These are phyloP conservation scores for Whitmania pigra DNA, from an alignment of 1,140 invertebrate genomes.

Conservation along the genomic window DNA sequence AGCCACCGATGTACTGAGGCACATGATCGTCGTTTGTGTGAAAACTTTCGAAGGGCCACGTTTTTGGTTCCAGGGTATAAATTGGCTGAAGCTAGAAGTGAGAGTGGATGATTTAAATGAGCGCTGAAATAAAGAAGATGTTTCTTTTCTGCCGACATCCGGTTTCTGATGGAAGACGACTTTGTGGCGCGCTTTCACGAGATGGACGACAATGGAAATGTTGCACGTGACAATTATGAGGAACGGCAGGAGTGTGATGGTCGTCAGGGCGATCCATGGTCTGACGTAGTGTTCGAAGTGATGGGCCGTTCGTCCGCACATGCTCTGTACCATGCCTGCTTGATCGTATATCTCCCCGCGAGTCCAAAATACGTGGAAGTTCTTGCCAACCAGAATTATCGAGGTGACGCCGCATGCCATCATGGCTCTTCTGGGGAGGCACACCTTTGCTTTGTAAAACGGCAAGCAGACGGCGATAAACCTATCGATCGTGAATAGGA, in stretches of 20 bases:
- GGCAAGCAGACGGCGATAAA: conserved; percentile 28
- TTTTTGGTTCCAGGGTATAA: neutral
- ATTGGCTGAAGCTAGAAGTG: neutral
- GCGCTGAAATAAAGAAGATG: neutral
- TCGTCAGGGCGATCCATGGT: conserved; percentile 22
- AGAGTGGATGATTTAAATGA: too few species aligned
- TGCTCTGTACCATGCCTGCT: neutral
- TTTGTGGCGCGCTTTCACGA: conserved; percentile 14
- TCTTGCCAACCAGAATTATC: conserved; percentile 2
- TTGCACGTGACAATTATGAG: conserved; percentile 20
- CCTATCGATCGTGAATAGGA: conserved; percentile 28
- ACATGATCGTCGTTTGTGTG: conserved; percentile 24
- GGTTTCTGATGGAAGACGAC: neutral
- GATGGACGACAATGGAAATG: conserved; percentile 17
- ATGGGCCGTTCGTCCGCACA: neutral
- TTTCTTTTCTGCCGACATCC: neutral
- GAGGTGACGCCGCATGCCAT: neutral
- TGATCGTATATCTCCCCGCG: conserved; percentile 7
- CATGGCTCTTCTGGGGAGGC: conserved; percentile 13
- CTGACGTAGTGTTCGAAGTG: conserved; percentile 23
- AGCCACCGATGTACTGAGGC: conserved; percentile 24
- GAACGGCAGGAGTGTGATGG: conserved; percentile 21
- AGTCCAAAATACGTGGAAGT: conserved; percentile 25
- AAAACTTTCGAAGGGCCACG: neutral
- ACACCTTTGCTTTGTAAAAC: conserved; percentile 20